Evolutionary conservation across 2,113 vertebrate species (phyloP).

Genomic region (Pituophis catenifer): DNA sequence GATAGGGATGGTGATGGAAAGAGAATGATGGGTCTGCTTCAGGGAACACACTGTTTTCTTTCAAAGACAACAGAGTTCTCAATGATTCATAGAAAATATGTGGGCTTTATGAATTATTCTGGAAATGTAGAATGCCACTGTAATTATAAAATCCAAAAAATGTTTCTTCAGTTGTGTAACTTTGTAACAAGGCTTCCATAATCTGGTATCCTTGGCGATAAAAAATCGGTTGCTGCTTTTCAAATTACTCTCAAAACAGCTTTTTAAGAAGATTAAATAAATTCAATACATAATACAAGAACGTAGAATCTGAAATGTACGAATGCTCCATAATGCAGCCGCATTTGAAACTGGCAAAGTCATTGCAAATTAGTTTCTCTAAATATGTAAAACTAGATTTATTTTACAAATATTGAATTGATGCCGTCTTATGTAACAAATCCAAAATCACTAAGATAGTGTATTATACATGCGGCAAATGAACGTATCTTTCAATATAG

Average conservation of each 20-base stretch:
- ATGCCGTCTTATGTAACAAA: not conserved
- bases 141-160: constrained; percentile 1
- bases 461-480: not conserved
- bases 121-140: constrained; percentile 6
- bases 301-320: not conserved
- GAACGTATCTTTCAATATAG: not conserved
- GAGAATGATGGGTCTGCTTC: constrained; percentile 31
- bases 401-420: not conserved
- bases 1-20: constrained; percentile 37
- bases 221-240: not conserved
- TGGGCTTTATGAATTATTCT: constrained; percentile 10
- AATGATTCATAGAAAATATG: constrained; percentile 30
- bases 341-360: not conserved
- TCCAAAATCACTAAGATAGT: not conserved
- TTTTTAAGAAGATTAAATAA: not conserved
- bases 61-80: constrained; percentile 35
- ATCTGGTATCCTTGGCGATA: not conserved
- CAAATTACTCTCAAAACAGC: not conserved
- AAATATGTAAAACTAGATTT: not conserved
- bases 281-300: not conserved
- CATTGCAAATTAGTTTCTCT: not conserved
- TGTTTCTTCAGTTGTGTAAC: not conserved
- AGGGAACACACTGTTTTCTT: constrained; percentile 38
- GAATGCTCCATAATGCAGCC: not conserved
- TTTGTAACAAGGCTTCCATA: constrained; percentile 13